Evolutionary conservation across 1,140 invertebrate species (phyloP).

Genomic region (Maconellicoccus hirsutus): DNA sequence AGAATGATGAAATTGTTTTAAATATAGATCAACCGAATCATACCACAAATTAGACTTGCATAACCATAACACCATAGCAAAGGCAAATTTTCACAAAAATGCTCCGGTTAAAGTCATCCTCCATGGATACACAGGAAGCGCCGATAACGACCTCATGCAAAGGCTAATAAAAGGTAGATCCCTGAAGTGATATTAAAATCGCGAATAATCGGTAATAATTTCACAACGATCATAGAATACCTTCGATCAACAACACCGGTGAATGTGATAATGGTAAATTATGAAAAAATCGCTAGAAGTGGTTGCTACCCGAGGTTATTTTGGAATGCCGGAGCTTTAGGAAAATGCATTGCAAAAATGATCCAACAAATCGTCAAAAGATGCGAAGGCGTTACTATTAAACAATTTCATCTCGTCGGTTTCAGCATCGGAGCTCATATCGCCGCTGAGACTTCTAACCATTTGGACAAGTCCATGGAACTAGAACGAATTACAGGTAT

Average conservation of each 20-base stretch:
- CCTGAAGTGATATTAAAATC: no score
- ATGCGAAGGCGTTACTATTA: background rate
- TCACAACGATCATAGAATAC: background rate
- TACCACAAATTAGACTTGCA: background rate
- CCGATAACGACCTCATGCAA: background rate
- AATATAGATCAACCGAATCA: no score
- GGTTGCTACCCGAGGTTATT: slow-evolving; percentile 38
- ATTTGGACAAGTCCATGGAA: slow-evolving; percentile 37
- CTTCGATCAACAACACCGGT: background rate
- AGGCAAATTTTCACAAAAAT: background rate
- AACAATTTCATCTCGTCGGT: slow-evolving; percentile 44
- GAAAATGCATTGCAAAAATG: background rate
- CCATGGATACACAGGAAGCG: background rate
- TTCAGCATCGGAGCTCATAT: slow-evolving; percentile 56
- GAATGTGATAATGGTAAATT: background rate
- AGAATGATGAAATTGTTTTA: no score
- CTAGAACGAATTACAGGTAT: slow-evolving; percentile 49
- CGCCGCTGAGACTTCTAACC: slow-evolving; percentile 44
- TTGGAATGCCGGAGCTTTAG: background rate
- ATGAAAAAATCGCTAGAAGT: background rate
- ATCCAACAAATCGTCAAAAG: background rate
- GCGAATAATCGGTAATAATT: no score
- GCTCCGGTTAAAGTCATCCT: background rate
- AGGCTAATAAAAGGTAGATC: background rate
- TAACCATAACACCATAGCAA: background rate